These are phyloP conservation scores for Leptatherina wallacei DNA, from an alignment of 2,797 vertebrate genomes.

Conservation along the genomic window DNA sequence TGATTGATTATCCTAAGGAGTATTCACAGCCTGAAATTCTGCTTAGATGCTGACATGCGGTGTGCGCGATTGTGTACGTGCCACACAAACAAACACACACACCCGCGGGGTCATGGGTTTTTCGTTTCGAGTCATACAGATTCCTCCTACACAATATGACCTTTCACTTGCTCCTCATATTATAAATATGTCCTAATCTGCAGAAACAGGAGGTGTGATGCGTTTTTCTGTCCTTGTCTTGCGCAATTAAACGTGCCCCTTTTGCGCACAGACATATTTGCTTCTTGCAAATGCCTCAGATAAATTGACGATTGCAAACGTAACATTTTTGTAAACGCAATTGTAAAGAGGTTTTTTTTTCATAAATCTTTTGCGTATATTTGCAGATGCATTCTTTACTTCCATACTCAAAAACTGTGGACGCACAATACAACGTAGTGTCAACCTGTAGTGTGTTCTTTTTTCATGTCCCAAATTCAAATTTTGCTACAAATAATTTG, in stretches of 20 bases:
- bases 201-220: slow-evolving; percentile 29
- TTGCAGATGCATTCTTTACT: background rate
- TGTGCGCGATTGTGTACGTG: slow-evolving; percentile 13
- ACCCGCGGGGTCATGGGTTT: slow-evolving; percentile 37
- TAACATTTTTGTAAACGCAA: background rate
- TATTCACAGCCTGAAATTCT: slow-evolving; percentile 15
- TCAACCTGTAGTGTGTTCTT: background rate
- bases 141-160: slow-evolving; percentile 89
- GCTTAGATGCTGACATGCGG: slow-evolving; percentile 34
- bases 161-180: slow-evolving; percentile 88
- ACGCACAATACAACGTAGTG: background rate
- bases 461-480: background rate
- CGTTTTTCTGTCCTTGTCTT: slow-evolving; percentile 20
- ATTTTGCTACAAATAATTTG: background rate
- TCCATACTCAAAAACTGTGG: background rate
- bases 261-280: background rate
- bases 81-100: slow-evolving; percentile 43
- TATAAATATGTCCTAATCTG: slow-evolving; percentile 66
- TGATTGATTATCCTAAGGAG: background rate
- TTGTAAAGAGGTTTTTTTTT: background rate
- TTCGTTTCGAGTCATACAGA: slow-evolving; percentile 88
- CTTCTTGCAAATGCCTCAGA: slow-evolving; percentile 10
- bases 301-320: slow-evolving; percentile 3
- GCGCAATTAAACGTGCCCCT: slow-evolving; percentile 5
- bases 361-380: background rate